phyloP scores from a whole-genome alignment of 2,797 vertebrate genomes.

The Valencia hispanica region DNA sequence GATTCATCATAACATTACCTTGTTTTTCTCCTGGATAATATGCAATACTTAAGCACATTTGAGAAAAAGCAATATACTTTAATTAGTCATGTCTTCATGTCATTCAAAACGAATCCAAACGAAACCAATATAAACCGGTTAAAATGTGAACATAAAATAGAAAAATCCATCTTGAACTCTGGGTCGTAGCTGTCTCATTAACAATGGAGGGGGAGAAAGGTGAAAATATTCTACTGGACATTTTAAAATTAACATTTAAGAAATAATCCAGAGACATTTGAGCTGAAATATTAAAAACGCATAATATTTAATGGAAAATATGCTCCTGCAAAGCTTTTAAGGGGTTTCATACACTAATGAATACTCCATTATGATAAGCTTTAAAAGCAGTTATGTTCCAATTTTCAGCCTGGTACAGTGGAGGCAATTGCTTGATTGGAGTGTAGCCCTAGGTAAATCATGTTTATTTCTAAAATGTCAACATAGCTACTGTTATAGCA shows the following conservation, averaged over 20 bases:
- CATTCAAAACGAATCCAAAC: no score
- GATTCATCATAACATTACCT: background rate
- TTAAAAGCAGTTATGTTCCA: background rate
- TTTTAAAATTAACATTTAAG: conserved; percentile 18
- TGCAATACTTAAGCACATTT: conserved; percentile 17
- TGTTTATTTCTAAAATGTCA: background rate
- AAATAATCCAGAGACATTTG: conserved; percentile 10
- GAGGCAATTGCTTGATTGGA: background rate
- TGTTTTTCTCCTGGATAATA: conserved; percentile 5
- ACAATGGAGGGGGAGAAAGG: conserved; percentile 11
- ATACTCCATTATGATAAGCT: background rate
- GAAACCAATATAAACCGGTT: conserved; percentile 17
- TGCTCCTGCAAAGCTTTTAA: background rate
- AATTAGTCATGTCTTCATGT: background rate
- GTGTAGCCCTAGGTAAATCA: background rate
- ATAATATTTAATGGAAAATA: conserved; percentile 1
- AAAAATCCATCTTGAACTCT: conserved; percentile 31
- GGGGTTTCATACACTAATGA: background rate
- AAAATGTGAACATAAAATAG: conserved; percentile 24
- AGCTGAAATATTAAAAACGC: conserved; percentile 4
- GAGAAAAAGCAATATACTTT: conserved; percentile 11
- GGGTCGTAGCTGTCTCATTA: conserved; percentile 24
- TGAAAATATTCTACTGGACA: conserved; percentile 7
- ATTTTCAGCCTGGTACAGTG: background rate
- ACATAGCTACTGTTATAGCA: conserved; percentile 1